A percentile compares a stretch with the other conserved stretches of the same genome.
Evolutionary conservation across 2,113 vertebrate species (phyloP).

Genomic region (Eclectus roratus): DNA sequence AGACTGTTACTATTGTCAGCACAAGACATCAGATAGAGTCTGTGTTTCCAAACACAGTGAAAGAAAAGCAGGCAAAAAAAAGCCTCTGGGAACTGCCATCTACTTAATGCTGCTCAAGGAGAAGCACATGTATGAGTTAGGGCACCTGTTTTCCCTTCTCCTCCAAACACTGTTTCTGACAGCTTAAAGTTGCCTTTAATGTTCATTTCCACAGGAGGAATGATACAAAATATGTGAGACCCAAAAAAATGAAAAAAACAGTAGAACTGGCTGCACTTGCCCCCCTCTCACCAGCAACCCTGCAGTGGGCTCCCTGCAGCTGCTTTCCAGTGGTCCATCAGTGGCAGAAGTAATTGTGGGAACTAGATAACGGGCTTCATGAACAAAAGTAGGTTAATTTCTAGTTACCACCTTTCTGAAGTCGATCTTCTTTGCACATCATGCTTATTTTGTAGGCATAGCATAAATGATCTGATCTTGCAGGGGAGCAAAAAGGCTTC

Average conservation of each 20-base stretch:
- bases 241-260: not conserved
- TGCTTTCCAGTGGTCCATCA: not conserved
- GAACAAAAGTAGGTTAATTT: not conserved
- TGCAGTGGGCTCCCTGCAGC: not conserved
- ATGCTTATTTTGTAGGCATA: accelerated
- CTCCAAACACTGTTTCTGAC: not conserved
- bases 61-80: not conserved
- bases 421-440: not conserved
- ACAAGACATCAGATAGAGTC: not conserved
- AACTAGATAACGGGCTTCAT: not conserved
- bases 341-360: not conserved
- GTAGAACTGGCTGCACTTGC: accelerated
- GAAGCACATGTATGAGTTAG: not conserved
- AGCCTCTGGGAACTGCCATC: not conserved
- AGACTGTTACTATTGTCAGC: not conserved
- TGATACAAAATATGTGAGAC: not conserved
- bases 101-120: not conserved
- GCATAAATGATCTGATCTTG: not conserved
- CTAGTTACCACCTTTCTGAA: not conserved
- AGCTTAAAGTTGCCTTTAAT: not conserved
- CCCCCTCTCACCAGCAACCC: not conserved
- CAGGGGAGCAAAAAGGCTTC: not conserved
- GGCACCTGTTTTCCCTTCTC: not conserved
- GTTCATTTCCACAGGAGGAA: not conserved
- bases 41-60: not conserved